Evolutionary conservation across 2,113 vertebrate genomes (phyloP), one percentile per base, ranked within the genome.

Genomic region (Ctenodactylus gundi): DNA sequence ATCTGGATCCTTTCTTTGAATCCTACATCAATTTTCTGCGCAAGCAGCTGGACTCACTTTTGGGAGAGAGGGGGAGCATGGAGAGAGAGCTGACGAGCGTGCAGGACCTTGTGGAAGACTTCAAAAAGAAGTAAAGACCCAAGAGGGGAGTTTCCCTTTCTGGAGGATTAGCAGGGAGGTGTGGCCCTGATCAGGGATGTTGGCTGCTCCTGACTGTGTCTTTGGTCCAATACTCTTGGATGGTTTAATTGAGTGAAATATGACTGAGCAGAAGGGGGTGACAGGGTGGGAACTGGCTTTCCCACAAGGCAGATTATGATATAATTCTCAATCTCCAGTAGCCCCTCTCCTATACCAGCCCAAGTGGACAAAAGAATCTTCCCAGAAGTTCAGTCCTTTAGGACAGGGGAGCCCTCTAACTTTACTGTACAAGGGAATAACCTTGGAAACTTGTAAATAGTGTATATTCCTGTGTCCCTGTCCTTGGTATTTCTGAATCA

Each of bases 51-150:
- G 98, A 99, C 18, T 97, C 97, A 0, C 97, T 99, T 62, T 98
- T 70, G 29, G 98, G 97, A 7, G 98, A 99, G 97, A 99, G 98
- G 88, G 57, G 97, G 20, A 98, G 97, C 97, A 97, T 99, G 97
- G 98, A 99, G 23, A 96, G 98, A 95, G 99, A 99, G 77, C 97
- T 99, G 93, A 98, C 72, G 96, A 99, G 98, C 97, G 98, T 98
- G 98, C 98, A 99, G 95, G 97, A 96, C 72, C 65, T 98, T 21
- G 98, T 99, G 82, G 99, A 99, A 96, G 99, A 99, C 97, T 99
- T 99, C 97, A 99, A 99, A 98, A 98, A 11, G 62, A 99, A 99
- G 99, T 99, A 76, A 93, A 89, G 23, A 21, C 36, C 77, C 41
- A 7, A 1, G 0, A 1, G 51, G n/a, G 70, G 34, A 44, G 21